Evolutionary conservation across 2,888 invertebrate genomes (phyloP), one percentile per base, ranked within the genome.

Genomic region (Netelia virgata): DNA sequence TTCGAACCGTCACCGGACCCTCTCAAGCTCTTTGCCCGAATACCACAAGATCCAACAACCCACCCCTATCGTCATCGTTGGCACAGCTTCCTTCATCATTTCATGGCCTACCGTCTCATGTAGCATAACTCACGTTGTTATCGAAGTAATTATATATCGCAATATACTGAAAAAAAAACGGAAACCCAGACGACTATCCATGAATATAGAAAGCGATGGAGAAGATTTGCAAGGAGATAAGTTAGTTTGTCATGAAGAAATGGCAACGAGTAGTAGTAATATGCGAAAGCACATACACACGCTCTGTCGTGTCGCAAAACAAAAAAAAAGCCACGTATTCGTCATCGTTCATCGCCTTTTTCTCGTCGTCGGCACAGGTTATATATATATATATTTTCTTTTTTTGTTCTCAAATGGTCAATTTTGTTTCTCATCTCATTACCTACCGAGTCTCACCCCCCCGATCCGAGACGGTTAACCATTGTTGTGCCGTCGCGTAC

Each of bases 401-500:
- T 70, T 61, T 81, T 79, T 83, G 28, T 78, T 87, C 87, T 88
- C 73, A 87, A 86, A 87, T 59, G 86, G 82, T 88, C 61, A 88
- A 66, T 86, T 87, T 90, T 90, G 64, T 63, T 72, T 59, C 50
- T 28, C 57, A 16, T 28, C n/a, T 43, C 63, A 59, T 55, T 55
- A 43, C 16, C 57, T 66, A 41, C 55, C 55, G 10, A 43, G 41
- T 41, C 28, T 50, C 64, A 11, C 36, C 68, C 64, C n/a, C 36
- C 68, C 55, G 64, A 92, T 88, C 87, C 86, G 86, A 89, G 85
- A 86, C 88, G 88, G 90, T 90, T 91, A 90, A 91, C 92, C 90
- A 91, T 92, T 92, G 91, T 92, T 92, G 90, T 92, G 91, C 91
- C 91, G 90, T 91, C 91, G 91, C 88, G 90, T 90, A 89, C 89